Base-by-base conservation (phyloP, 2,888 invertebrate species). In the Drosophila quinaria region DNA sequence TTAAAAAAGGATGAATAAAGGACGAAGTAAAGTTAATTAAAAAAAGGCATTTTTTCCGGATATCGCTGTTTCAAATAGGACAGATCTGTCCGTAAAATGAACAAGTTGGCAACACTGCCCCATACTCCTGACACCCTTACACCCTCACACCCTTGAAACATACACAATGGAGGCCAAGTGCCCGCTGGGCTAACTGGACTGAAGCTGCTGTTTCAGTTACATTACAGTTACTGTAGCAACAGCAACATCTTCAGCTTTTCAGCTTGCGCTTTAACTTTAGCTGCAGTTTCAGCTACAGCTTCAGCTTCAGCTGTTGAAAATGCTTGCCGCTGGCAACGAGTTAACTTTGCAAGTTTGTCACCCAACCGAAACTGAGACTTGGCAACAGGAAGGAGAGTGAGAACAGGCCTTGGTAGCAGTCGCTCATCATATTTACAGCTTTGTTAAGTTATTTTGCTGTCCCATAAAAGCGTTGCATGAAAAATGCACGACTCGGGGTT, bases 351-450 rank as follows among this genome's bases (percentile, higher is more conserved):
- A 86, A 84, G 80, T 84, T 84, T 84, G 76, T 84, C 82, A 67
- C 64, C 66, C 56, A 73, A 66, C 70, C 76, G 84, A 77, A 80
- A 81, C 81, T 66, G 74, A 74, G 74, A 42, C 66, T 61, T 52
- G 65, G 61, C 62, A 59, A 65, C 50, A 56, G 62, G 15, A 65
- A 41, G 47, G 6, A 44, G 61, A 4, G 19, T 22, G n/a, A 5
- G 58, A 33, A 68, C 62, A 49, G 41, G 66, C 65, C 56, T 62
- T 72, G 74, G 80, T 70, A 74, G 80, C 70, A 74, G 74, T 66
- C 64, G 86, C 88, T 88, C 84, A 88, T 84, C 86, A 84, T 86
- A 84, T 88, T 84, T 88, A 75, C 74, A 82, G 83, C 86, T 80
- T 84, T 80, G 80, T 86, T 87, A 82, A 85, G 63, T 82, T 84